Evolutionary conservation across 1,140 invertebrate genomes (phyloP), one percentile per base, ranked within the genome.

Genomic region (Macrostomum lignano): DNA sequence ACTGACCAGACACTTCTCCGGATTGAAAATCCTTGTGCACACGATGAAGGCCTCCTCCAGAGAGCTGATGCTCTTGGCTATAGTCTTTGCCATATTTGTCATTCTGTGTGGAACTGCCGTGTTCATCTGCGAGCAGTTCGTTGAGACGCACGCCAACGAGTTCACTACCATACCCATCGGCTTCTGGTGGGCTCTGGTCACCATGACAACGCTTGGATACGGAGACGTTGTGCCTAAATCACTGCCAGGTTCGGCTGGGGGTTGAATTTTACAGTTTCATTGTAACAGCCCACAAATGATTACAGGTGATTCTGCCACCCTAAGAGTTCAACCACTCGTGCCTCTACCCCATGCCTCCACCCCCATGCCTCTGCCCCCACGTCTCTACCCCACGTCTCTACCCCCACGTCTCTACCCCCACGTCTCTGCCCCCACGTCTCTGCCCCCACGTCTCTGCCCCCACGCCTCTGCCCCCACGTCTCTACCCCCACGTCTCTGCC

Each of bases 1-100:
- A 25, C 21, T 40, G 9, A 23, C 36, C 7, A 38, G 38, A 20
- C 38, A 40, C 23, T 38, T 30, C 11, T 38, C 13, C 17, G 33
- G 22, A 5, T 19, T 35, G 17, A 33, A 40, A 38, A 40, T 40
- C 20, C 30, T 40, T 9, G 36, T 33, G n/a, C 38, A 40, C 53
- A 93, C 84, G 47, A 70, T 93, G 52, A 86, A 84, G 63, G 84
- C 84, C 52, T 88, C 79, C 46, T 84, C 91, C 74, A 71, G 81
- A 61, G 82, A 93, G 67, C 72, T 93, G 51, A 79, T 77, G 57
- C 69, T 91, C 57, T 73, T 91, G 63, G 88, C 91, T 66, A 91
- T 93, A 72, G 91, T 93, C 71, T 70, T 93, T 55, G 29, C 30
- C 13, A 42, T 42, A 17, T 35, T 40, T 33, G 38, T 40, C 31